Evolutionary conservation across 2,888 invertebrate species (phyloP).

Genomic region (Rhagium mordax): DNA sequence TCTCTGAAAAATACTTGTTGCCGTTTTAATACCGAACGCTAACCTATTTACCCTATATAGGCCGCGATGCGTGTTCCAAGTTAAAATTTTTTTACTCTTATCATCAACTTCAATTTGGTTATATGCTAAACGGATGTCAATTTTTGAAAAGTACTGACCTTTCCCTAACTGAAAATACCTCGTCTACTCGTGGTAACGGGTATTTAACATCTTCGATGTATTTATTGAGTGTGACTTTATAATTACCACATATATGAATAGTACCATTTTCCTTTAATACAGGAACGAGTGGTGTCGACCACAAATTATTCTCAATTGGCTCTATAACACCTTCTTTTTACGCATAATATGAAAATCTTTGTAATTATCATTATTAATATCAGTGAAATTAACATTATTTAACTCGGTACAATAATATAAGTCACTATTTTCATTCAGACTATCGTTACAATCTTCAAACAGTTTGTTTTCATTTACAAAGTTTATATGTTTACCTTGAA

Average conservation of each 20-base stretch:
- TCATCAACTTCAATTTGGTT: slow-evolving; percentile 58
- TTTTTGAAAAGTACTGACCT: slow-evolving; percentile 51
- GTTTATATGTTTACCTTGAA: not conserved
- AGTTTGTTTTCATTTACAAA: not conserved
- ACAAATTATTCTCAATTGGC: no score
- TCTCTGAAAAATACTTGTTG: slow-evolving; percentile 60
- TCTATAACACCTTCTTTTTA: no score
- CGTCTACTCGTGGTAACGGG: slow-evolving; percentile 27
- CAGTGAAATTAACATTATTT: no score
- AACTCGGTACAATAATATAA: no score
- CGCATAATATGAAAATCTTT: no score
- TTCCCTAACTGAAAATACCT: slow-evolving; percentile 24
- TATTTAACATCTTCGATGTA: slow-evolving; percentile 13
- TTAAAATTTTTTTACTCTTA: slow-evolving; percentile 52
- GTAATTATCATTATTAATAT: no score
- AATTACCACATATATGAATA: no score
- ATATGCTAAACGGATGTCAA: slow-evolving; percentile 53
- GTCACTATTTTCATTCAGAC: no score
- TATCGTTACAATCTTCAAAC: no score
- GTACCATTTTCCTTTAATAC: no score
- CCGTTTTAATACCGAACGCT: slow-evolving; percentile 56
- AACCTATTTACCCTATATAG: slow-evolving; percentile 60
- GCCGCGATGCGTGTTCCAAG: slow-evolving; percentile 62
- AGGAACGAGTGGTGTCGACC: no score
- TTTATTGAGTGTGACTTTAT: slow-evolving; percentile 27